Conservation (phyloP, 1,140 invertebrate species). For the Drosophila sturtevanti region DNA sequence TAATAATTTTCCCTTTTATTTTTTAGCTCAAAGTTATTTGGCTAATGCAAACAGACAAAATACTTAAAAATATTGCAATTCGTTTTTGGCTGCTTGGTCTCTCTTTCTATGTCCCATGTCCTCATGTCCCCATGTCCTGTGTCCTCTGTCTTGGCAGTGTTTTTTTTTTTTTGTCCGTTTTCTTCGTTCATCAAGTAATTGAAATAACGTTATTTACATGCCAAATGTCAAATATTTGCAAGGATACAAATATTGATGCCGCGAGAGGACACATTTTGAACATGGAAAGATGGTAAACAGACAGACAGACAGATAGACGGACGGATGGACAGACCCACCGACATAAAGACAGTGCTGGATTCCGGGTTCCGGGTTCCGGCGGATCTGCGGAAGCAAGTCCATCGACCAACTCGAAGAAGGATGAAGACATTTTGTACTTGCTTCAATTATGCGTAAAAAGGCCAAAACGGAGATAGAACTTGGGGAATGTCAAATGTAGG, state of each 20-base stretch:
- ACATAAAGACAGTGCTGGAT: background rate
- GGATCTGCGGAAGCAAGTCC: constrained; percentile 12
- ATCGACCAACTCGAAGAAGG: constrained; percentile 2
- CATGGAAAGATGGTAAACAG: constrained; percentile 54
- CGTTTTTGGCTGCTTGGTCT: constrained; percentile 25
- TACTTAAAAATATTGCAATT: constrained; percentile 50
- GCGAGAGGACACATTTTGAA: constrained; percentile 65
- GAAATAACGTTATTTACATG: constrained; percentile 78
- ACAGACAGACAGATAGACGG: constrained; percentile 23
- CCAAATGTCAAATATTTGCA: constrained; percentile 73
- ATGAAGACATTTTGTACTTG: constrained; percentile 78
- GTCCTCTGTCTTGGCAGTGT: constrained; percentile 3
- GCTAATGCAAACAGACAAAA: constrained; percentile 45
- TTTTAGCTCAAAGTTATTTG: constrained; percentile 54
- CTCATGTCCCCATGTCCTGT: background rate
- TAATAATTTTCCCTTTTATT: constrained; percentile 16
- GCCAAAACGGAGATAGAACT: constrained; percentile 6
- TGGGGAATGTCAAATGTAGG: background rate
- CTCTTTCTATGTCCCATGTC: background rate
- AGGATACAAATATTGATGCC: constrained; percentile 76
- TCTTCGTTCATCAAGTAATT: constrained; percentile 63
- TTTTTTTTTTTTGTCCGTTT: constrained; percentile 34
- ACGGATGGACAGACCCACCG: background rate
- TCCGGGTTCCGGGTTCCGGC: background rate
- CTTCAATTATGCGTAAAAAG: constrained; percentile 69